Conservation (phyloP, 1,140 invertebrate species). For the Drosophila varians region DNA sequence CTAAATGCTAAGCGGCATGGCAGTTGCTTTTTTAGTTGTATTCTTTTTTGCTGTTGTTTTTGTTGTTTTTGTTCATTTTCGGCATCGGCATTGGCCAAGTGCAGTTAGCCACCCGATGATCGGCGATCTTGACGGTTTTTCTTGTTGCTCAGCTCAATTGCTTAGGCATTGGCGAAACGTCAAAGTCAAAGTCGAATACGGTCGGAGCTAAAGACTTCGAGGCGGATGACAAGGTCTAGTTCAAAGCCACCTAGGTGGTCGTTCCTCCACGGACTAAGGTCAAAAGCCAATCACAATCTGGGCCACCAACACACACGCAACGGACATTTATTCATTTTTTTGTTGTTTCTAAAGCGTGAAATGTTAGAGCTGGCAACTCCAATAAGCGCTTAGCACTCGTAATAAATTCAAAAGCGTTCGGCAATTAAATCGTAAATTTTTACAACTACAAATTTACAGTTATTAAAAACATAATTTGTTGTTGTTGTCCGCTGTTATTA, state of each 20-base stretch:
- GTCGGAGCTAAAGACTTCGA: slow-evolving; percentile 1
- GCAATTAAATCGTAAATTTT: slow-evolving; percentile 81
- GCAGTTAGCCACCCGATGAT: slow-evolving; percentile 43
- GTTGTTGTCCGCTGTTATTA: slow-evolving; percentile 73
- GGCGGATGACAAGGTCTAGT: slow-evolving; percentile 56
- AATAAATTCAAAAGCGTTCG: slow-evolving; percentile 74
- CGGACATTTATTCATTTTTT: not conserved
- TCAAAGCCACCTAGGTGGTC: slow-evolving; percentile 59
- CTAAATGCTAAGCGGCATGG: slow-evolving; percentile 41
- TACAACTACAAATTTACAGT: slow-evolving; percentile 82
- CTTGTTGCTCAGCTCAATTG: slow-evolving; percentile 10
- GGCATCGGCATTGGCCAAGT: slow-evolving; percentile 51
- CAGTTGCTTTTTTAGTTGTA: slow-evolving; percentile 10
- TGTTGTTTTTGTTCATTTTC: slow-evolving; percentile 7
- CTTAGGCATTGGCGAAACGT: slow-evolving; percentile 38
- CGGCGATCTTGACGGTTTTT: slow-evolving; percentile 33
- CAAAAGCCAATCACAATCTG: slow-evolving; percentile 31
- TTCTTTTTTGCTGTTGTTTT: slow-evolving; percentile 3
- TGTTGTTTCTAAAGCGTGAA: slow-evolving; percentile 22
- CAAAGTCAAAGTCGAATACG: slow-evolving; percentile 37
- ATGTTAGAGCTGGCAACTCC: slow-evolving; percentile 30
- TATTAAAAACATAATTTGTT: slow-evolving; percentile 81
- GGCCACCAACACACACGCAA: slow-evolving; percentile 16
- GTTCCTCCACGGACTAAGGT: slow-evolving; percentile 38
- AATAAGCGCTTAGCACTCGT: slow-evolving; percentile 66